phyloP scores from a whole-genome alignment of 2,797 vertebrate genomes.

The Champsocephalus gunnari region DNA sequence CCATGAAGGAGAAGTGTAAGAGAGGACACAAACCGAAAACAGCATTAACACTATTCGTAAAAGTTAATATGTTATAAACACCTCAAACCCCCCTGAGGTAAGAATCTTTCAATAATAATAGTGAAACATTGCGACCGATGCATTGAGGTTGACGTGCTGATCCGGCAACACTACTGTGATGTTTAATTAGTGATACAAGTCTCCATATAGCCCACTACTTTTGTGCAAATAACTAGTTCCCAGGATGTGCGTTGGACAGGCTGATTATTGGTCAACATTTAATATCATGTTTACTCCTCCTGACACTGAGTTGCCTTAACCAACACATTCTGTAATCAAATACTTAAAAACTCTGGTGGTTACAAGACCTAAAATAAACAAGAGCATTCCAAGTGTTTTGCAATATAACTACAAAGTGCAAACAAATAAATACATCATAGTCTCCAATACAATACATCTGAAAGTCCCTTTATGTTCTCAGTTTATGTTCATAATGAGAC shows the following conservation, averaged over 20 bases:
- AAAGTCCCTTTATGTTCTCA: slow-evolving; percentile 35
- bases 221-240: slow-evolving; percentile 61
- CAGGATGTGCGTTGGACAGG: slow-evolving; percentile 30
- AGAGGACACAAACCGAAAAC: slow-evolving; percentile 54
- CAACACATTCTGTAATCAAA: slow-evolving; percentile 37
- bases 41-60: slow-evolving; percentile 48
- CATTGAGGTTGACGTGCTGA: slow-evolving; percentile 40
- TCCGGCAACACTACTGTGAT: slow-evolving; percentile 30
- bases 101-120: slow-evolving; percentile 13
- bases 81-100: slow-evolving; percentile 20
- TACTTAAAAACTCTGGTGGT: slow-evolving; percentile 35
- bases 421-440: not conserved
- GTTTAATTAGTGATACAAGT: slow-evolving; percentile 59
- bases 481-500: slow-evolving; percentile 36
- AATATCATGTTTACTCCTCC: slow-evolving; percentile 22
- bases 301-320: slow-evolving; percentile 7
- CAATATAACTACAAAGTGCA: slow-evolving; percentile 57
- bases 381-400: slow-evolving; percentile 49
- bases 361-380: slow-evolving; percentile 41
- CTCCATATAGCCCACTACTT: slow-evolving; percentile 26
- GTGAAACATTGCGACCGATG: slow-evolving; percentile 29
- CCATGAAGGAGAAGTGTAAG: slow-evolving; percentile 46
- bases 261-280: slow-evolving; percentile 36
- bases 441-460: slow-evolving; percentile 40
- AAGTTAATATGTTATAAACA: slow-evolving; percentile 51